Evolutionary conservation across 2,113 vertebrate species (phyloP).

Genomic region (Urocitellus parryii): DNA sequence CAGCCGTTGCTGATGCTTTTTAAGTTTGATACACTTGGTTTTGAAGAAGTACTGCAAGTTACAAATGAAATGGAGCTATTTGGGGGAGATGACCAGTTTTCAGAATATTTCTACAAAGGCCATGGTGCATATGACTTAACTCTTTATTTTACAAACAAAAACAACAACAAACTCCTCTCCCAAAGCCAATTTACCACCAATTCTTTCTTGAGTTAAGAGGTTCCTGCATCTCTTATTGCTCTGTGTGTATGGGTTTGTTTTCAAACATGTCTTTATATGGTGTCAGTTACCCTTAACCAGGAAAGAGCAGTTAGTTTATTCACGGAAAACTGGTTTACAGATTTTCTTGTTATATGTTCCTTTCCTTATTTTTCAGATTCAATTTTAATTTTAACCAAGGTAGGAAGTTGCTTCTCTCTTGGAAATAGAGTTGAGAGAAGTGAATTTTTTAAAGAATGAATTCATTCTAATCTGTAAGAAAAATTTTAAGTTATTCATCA

Average conservation of each 20-base stretch:
- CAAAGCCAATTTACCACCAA: not conserved
- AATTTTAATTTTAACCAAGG: not conserved
- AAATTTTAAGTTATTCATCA: conserved; percentile 6
- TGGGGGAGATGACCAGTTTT: not conserved
- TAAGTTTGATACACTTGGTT: not conserved
- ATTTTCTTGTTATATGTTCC: not conserved
- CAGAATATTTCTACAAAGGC: not conserved
- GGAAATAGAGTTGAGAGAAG: not conserved
- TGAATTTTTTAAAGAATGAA: not conserved
- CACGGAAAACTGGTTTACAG: not conserved
- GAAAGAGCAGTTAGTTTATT: not conserved
- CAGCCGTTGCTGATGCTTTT: not conserved
- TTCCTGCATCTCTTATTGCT: not conserved
- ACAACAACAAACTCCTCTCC: too few species aligned
- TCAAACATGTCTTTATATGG: not conserved
- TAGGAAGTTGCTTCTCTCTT: not conserved
- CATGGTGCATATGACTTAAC: not conserved
- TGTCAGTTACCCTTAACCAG: not conserved
- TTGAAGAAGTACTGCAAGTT: not conserved
- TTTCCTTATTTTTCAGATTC: conserved; percentile 23
- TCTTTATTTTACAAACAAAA: not conserved
- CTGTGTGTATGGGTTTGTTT: not conserved
- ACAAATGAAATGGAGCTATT: not conserved
- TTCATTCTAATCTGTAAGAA: not conserved
- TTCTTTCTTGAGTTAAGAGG: not conserved